Base-by-base conservation (phyloP, 2,797 vertebrate genomes). In the Carapus acus region DNA sequence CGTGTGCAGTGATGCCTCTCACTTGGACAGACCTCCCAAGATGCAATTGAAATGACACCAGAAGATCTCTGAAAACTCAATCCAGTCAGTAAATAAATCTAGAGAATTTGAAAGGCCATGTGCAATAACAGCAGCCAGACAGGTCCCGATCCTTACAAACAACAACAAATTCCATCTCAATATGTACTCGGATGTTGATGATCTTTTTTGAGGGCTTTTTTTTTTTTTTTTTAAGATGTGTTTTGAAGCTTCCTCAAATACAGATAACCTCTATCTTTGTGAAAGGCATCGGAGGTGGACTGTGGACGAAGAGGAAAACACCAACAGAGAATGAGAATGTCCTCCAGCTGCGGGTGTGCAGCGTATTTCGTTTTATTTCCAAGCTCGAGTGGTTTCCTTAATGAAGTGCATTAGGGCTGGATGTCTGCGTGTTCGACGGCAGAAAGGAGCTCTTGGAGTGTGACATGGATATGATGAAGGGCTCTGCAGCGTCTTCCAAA, bases 11-110 rank as follows among this genome's bases (percentile, higher is more conserved):
- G n/a, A n/a, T 45, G 49, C 58, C 9, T 46, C 20, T 40, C 44
- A 45, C 24, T 21, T 44, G 36, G 23, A 33, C 9, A 61, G 74
- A 85, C 72, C 78, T 77, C 76, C 70, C 81, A 74, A 53, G 70
- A 62, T 53, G 62, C 37, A 15, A 42, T 38, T 7, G 46, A 9
- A 45, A 19, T 52, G 54, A 49, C 52, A 31, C 15, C 11, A 8
- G 1, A 8, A 14, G 45, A 61, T 68, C 59, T 58, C 46, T 23
- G 44, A 39, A 52, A 58, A 57, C 41, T 54, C 44, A 58, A 14
- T 71, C 62, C 67, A 34, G 48, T 68, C 49, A 22, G 67, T 48
- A 76, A 78, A 78, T 67, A 69, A 70, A 74, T 54, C 42, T 21
- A 20, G 8, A 43, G 34, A 55, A 55, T 59, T 49, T 6, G 3